Base-by-base conservation (phyloP, 1,140 invertebrate genomes). In the Notospermus geniculatus region DNA sequence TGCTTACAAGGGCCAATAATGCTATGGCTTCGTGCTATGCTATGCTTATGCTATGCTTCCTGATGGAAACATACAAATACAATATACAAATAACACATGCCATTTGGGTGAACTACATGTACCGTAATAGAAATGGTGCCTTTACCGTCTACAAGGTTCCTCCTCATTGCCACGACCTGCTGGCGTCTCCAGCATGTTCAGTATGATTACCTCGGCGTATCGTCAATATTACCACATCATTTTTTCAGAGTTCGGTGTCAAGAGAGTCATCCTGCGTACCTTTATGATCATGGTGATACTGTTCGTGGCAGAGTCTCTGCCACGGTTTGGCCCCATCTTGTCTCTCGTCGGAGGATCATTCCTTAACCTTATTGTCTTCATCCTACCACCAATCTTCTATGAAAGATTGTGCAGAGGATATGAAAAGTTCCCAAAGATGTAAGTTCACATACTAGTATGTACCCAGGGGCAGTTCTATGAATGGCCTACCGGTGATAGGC, bases 261-360 rank as follows among this genome's bases (percentile, higher is more conserved):
- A 88, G 72, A 84, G 94, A 7, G 89, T 90, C 57, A 75, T 89
- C 0, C 76, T 91, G 22, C 83, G 93, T 39, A 89, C 90, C 1
- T 73, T 82, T 0, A 79, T 95, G 1, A 84, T 93, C 15, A 83
- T 86, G 0, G 62, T 89, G 0, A 88, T 88, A 0, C 86, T 95
- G 4, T 86, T 91, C 22, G 80, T 94, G 4, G 92, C 88, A 0
- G 89, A 92, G 80, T 86, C 88, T 2, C 86, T 96, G 0, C 92
- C 93, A 0, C 84, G 88, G 65, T 95, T 95, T 74, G 92, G 93
- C 64, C 83, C 92, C 17, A 88, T 96, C 1, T 90, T 96, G 87
- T 87, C 92, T 28, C 80, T 96, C 2, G 87, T 95, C 2, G 92
- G 92, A 17, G 89, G 89, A 0, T 85, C 94, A 0, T 92, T 90